phyloP scores from a whole-genome alignment of 1,140 invertebrate genomes.

The Linepithema humile region DNA sequence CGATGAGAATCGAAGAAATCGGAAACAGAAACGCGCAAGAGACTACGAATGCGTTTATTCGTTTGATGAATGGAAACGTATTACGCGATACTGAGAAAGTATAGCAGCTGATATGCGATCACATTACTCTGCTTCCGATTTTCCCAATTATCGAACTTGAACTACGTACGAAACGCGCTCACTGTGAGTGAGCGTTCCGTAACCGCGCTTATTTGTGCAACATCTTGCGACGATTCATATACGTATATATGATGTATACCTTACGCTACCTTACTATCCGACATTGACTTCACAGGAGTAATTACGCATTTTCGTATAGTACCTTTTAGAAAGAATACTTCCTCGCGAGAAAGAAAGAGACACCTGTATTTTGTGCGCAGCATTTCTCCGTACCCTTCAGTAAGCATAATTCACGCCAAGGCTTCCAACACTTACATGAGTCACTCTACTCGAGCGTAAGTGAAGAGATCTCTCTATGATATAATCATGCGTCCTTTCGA shows the following conservation, averaged over 20 bases:
- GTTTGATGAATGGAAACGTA: too few relatives aligned
- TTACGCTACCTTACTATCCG: slow-evolving; percentile 69
- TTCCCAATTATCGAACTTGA: not conserved
- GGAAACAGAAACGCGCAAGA: not conserved
- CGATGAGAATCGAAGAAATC: not conserved
- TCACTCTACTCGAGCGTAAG: not conserved
- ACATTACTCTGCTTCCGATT: not conserved
- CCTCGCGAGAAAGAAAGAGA: slow-evolving; percentile 46
- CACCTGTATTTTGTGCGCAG: slow-evolving; percentile 76
- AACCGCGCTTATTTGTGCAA: slow-evolving; percentile 35
- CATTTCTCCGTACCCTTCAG: slow-evolving; percentile 53
- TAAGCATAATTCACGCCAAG: not conserved
- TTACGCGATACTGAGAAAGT: not conserved
- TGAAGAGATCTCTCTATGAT: not conserved
- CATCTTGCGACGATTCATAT: slow-evolving; percentile 37
- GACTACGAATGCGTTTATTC: not conserved
- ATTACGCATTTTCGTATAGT: slow-evolving; percentile 70
- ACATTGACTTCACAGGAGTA: slow-evolving; percentile 83
- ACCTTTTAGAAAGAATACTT: slow-evolving; percentile 58
- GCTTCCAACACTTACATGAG: not conserved
- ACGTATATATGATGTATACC: slow-evolving; percentile 11
- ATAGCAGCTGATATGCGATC: not conserved
- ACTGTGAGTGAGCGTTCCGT: not conserved
- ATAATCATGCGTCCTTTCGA: not conserved
- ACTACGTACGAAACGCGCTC: slow-evolving; percentile 4